Base-by-base conservation (phyloP, 2,888 invertebrate species). In the Noctua fimbriata region DNA sequence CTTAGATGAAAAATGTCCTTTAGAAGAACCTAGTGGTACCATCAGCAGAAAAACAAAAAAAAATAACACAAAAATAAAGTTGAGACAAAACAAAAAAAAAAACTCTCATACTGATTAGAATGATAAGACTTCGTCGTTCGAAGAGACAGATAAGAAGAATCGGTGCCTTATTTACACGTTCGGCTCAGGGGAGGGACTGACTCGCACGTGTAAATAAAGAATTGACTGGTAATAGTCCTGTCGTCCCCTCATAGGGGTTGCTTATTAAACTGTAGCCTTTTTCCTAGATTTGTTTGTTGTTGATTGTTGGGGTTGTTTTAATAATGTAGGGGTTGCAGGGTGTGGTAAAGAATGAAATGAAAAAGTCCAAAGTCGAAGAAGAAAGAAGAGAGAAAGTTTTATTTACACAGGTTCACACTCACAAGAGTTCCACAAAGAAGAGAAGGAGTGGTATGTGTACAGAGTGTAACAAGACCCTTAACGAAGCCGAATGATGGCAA, bases 141-240 rank as follows among this genome's bases (percentile, higher is more conserved):
- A 52, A 12, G 10, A 9, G 7, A 44, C 6, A 10, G 73, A 80
- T 63, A 66, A 81, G n/a, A 47, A 67, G 32, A 67, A 69, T 71
- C 44, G 74, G 72, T 69, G 32, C 1, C 49, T 78, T 82, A 78
- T 82, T 78, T 78, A 78, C 78, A 82, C 41, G 16, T 47, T 58
- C 14, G 24, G 3, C 32, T 78, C 49, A 16, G 41, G 69, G 49
- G 69, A 73, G 69, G 55, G 69, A 18, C 52, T 16, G 12, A 55
- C 60, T 24, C 16, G 21, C 12, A 67, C n/a, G 24, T 49, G 58
- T 73, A 73, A 73, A 83, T 78, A 82, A 73, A 65, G 78, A 63
- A 83, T 78, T 69, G 83, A 78, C 83, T 73, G 69, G 49, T 60
- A 69, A 73, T 52, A 73, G 5, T 16, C 24, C 5, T 78, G 36